Evolutionary conservation across 1,140 invertebrate species (phyloP).

Genomic region (Drosophila yakuba): DNA sequence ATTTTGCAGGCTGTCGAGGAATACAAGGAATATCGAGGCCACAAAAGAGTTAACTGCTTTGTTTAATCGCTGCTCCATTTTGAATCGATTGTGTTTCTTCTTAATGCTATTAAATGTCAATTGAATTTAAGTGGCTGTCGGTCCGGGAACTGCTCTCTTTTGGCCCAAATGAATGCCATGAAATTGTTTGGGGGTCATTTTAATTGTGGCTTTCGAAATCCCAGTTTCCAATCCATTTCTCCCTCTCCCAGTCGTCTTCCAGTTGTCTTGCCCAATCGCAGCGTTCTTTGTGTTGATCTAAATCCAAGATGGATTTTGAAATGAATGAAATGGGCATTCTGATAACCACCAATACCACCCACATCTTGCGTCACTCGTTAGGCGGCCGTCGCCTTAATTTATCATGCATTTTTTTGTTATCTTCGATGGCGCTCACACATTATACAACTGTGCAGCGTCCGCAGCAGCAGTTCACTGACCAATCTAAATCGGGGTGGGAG

Average conservation of each 20-base stretch:
- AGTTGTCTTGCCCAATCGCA: too few species aligned
- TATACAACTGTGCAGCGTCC: not conserved
- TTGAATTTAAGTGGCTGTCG: constrained; percentile 19
- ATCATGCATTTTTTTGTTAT: not conserved
- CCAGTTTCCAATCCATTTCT: too few species aligned
- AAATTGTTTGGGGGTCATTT: not conserved
- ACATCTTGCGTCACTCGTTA: not conserved
- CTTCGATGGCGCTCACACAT: not conserved
- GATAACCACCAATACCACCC: not conserved
- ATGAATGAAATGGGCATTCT: too few species aligned
- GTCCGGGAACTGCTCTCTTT: not conserved
- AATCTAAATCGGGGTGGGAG: constrained; percentile 2
- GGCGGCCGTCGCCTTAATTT: not conserved
- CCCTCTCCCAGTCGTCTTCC: too few species aligned
- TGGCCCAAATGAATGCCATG: not conserved
- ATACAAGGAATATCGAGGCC: not conserved
- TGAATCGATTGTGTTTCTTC: constrained; percentile 14
- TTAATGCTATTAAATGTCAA: constrained; percentile 18
- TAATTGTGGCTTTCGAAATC: constrained; percentile 1
- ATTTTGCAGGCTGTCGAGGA: not conserved
- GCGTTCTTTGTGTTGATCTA: too few species aligned
- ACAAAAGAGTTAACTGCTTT: constrained; percentile 23
- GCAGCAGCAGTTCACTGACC: constrained; percentile 13
- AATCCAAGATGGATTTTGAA: too few species aligned
- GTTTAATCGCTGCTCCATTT: constrained; percentile 17